Evolutionary conservation across 2,113 vertebrate genomes (phyloP).

Genomic region (Empidonax alnorum): DNA sequence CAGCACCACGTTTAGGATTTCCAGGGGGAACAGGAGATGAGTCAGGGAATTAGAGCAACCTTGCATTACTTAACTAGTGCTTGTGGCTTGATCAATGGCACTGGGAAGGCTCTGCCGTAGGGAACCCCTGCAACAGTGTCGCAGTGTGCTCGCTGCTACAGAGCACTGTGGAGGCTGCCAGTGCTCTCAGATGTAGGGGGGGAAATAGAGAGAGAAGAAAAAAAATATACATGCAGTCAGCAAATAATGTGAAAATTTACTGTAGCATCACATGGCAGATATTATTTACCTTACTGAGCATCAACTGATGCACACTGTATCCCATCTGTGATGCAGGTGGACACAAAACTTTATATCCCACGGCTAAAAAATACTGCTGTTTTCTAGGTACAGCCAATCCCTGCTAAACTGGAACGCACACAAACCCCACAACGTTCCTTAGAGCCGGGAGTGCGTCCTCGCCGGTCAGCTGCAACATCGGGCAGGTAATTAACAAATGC

Average conservation of each 20-base stretch:
- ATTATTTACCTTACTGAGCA: not conserved
- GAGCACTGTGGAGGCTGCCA: not conserved
- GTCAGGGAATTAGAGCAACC: conserved; percentile 67
- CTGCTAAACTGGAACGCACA: not conserved
- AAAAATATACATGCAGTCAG: not conserved
- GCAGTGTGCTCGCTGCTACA: conserved; percentile 40
- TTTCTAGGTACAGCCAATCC: not conserved
- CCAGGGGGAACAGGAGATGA: conserved; percentile 60
- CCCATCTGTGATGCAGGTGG: not conserved
- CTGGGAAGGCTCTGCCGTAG: conserved; percentile 52
- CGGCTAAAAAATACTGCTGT: not conserved
- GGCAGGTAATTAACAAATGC: conserved; percentile 34
- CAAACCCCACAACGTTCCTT: not conserved
- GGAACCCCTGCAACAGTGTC: conserved; percentile 63
- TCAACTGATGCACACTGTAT: not conserved
- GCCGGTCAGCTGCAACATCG: not conserved
- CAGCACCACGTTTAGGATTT: conserved; percentile 51
- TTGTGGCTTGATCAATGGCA: conserved; percentile 60
- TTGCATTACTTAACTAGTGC: conserved; percentile 50
- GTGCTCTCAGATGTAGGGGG: not conserved
- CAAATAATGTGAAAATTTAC: not conserved
- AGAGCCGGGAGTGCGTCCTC: not conserved
- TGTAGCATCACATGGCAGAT: not conserved
- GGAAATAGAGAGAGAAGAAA: not conserved
- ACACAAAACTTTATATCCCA: not conserved